Evolutionary conservation across 2,888 invertebrate genomes (phyloP).

Genomic region (Metellina segmentata): DNA sequence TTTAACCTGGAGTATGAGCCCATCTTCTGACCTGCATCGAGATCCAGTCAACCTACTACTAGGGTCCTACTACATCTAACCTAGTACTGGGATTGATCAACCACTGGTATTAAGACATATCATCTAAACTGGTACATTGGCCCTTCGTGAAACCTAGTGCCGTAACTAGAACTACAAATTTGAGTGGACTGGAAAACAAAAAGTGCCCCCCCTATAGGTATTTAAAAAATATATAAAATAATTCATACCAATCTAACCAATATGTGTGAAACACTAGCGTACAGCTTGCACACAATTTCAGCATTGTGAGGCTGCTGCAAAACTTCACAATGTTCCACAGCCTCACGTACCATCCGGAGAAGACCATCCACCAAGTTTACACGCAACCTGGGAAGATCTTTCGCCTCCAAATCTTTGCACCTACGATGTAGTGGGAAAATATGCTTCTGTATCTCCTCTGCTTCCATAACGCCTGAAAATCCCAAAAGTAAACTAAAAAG

Average conservation of each 20-base stretch:
- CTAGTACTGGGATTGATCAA: no score
- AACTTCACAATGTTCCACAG: conserved; percentile 41
- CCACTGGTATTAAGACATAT: no score
- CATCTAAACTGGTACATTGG: no score
- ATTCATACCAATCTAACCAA: conserved; percentile 54
- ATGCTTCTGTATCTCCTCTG: conserved; percentile 60
- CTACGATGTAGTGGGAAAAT: conserved; percentile 50
- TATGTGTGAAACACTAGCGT: conserved; percentile 64
- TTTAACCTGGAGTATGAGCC: no score
- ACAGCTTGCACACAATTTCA: conserved; percentile 29
- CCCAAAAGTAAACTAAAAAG: not conserved
- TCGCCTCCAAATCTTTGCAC: conserved; percentile 69
- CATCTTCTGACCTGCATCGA: no score
- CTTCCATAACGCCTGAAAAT: conserved; percentile 52
- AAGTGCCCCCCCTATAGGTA: no score
- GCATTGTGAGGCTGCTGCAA: conserved; percentile 40
- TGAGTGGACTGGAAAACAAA: no score
- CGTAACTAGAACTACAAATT: no score
- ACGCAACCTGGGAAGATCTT: conserved; percentile 62
- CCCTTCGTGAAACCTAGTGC: no score
- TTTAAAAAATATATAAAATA: no score
- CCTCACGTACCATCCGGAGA: conserved; percentile 57
- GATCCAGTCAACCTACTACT: no score
- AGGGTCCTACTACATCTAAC: no score
- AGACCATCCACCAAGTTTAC: conserved; percentile 62